Evolutionary conservation across 35 echinoderm and acorn worm species (phyloP).

Genomic region (Stichopus chloronotus): DNA sequence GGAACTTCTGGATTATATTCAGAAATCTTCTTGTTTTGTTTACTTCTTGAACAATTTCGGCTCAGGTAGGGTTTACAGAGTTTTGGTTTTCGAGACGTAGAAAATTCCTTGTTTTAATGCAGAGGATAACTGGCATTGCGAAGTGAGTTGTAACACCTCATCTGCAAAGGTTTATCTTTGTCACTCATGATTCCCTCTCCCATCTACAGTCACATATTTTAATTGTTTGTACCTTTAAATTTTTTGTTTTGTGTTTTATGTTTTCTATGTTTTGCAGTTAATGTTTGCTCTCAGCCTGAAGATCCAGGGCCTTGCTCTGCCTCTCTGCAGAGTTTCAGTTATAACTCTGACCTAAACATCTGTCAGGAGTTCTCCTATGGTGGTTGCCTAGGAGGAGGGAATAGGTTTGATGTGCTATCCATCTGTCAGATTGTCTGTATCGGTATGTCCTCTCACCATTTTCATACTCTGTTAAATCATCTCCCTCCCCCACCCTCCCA

Average conservation of each 20-base stretch:
- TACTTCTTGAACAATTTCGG: no score
- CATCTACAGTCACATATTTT: no score
- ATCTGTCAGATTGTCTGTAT: neutral
- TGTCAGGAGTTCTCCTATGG: neutral
- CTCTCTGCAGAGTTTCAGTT: neutral
- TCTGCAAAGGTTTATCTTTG: no score
- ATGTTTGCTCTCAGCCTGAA: neutral
- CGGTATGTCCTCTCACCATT: neutral
- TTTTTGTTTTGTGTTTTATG: neutral
- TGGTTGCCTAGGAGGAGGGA: neutral
- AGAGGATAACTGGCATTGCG: no score
- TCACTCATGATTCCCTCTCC: no score
- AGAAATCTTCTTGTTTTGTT: no score
- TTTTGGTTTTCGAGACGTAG: no score
- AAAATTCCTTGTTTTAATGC: no score
- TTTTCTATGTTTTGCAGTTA: neutral
- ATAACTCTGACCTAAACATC: neutral
- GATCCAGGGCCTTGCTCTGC: constrained; percentile 7
- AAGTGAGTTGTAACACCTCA: no score
- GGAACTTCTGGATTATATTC: no score
- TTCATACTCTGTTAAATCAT: neutral
- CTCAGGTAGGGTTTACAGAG: no score
- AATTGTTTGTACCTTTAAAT: no score
- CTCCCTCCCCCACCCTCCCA: neutral
- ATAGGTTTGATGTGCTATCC: neutral